Evolutionary conservation across 1,140 invertebrate genomes (phyloP), one percentile per base, ranked within the genome.

Genomic region (Brachystomella parvula): DNA sequence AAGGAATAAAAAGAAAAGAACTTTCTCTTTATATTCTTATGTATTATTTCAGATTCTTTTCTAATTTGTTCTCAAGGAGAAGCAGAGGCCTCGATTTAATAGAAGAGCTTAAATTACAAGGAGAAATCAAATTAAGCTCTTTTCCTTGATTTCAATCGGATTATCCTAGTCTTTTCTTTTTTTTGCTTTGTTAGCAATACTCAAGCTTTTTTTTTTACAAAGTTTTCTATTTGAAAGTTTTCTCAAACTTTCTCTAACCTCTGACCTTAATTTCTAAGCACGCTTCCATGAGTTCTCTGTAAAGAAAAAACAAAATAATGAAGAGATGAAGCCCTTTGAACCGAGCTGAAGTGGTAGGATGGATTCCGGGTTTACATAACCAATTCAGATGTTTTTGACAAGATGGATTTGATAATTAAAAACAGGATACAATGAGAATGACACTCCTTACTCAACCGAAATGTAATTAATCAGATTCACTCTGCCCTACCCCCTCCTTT

Each of bases 391-490:
- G 49, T 12, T 15, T 26, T 26, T 53, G 49, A 53, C 49, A 53
- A 53, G 49, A 17, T 12, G 15, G 24, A 6, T 53, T 53, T 53
- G 9, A 53, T 53, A 53, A 53, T 53, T 53, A 53, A 53, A 53
- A 53, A 53, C 12, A 26, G 15, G 12, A 17, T 19, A 6, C 9
- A 15, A 19, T 26, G 3, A 24, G 49, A 53, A 24, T 53, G 49
- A 53, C 49, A 24, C 24, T 6, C 12, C 24, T 9, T 53, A 26
- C 49, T 53, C 49, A 53, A 53, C 49, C 49, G 21, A 53, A 53
- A 3, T 53, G 12, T 53, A 53, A 53, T 53, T 53, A 53, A 53
- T 53, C 49, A 53, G 49, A 15, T 39, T n/a, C n/a, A n/a, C n/a
- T 39, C 19, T 39, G 6, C 6, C 19, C 6, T 19, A 39, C 35